Percentiles rank a stretch among this genome's conserved stretches.
Evolutionary conservation across 1,140 invertebrate genomes (phyloP).

Genomic region (Lordiphosa clarofinis): DNA sequence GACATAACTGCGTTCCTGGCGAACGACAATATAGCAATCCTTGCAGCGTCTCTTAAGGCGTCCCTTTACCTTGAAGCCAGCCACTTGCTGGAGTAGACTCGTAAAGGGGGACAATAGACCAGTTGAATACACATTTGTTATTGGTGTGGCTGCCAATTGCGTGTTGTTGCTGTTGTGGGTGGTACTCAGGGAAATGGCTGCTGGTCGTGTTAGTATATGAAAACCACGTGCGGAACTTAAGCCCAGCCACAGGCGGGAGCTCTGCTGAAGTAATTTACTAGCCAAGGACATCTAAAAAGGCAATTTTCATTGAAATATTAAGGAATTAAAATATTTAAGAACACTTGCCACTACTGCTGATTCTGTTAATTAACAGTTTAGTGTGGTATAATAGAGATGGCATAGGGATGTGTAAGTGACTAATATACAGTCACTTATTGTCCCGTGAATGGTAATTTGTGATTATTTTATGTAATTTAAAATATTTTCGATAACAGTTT

Average conservation of each 20-base stretch:
- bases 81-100: constrained; percentile 58
- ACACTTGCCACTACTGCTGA: not conserved
- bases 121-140: not conserved
- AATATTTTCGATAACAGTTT: no score
- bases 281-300: constrained; percentile 51
- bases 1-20: constrained; percentile 85
- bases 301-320: constrained; percentile 40
- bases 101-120: constrained; percentile 43
- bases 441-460: no score
- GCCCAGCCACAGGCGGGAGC: constrained; percentile 38
- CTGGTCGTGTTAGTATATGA: constrained; percentile 43
- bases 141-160: constrained; percentile 15
- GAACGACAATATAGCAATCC: constrained; percentile 87
- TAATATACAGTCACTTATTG: not conserved
- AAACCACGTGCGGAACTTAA: constrained; percentile 42
- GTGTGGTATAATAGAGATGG: no score
- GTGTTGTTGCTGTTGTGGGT: constrained; percentile 8
- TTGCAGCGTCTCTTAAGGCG: constrained; percentile 85
- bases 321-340: not conserved
- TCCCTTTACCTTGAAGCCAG: constrained; percentile 81
- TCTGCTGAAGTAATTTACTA: constrained; percentile 40
- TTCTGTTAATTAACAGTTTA: not conserved
- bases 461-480: no score
- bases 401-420: not conserved
- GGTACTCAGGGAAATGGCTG: not conserved